These are phyloP conservation scores for Todiramphus saurophagus DNA, from an alignment of 2,113 vertebrate species.

Conservation along the genomic window DNA sequence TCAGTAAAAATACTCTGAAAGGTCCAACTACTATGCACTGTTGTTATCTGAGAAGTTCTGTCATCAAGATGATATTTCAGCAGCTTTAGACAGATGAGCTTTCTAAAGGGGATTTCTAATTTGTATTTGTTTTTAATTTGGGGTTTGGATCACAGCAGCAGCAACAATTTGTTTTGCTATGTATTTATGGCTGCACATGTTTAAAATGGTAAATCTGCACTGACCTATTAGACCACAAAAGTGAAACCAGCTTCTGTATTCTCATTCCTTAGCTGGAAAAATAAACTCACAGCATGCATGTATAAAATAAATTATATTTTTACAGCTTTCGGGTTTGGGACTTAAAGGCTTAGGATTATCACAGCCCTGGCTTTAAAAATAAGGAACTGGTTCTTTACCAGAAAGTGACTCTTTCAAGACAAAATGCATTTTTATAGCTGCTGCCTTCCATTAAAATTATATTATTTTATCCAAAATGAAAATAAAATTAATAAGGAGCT, in stretches of 20 bases:
- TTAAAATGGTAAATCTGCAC: slow-evolving; percentile 54
- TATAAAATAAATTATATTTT: slow-evolving; percentile 46
- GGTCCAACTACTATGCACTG: background rate
- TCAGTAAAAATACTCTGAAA: background rate
- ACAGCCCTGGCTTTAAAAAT: background rate
- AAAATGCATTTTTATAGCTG: background rate
- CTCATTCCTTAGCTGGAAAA: slow-evolving; percentile 41
- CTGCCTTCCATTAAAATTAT: background rate
- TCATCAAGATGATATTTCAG: slow-evolving; percentile 30
- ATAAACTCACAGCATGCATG: slow-evolving; percentile 34
- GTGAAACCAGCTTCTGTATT: slow-evolving; percentile 55
- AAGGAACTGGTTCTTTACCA: background rate
- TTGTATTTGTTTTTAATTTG: slow-evolving; percentile 66
- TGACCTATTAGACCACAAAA: slow-evolving; percentile 61
- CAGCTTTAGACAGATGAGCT: slow-evolving; percentile 29
- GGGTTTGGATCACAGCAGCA: slow-evolving; percentile 54
- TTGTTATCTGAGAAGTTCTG: slow-evolving; percentile 24
- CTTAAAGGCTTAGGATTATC: background rate
- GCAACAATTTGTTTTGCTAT: slow-evolving; percentile 49
- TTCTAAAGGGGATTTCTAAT: slow-evolving; percentile 32
- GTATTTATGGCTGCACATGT: slow-evolving; percentile 50
- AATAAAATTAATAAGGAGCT: background rate
- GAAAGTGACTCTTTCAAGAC: background rate
- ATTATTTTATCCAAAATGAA: background rate
- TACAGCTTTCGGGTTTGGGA: slow-evolving; percentile 25